These are phyloP conservation scores for Xylota segnis DNA, from an alignment of 2,888 invertebrate genomes.

Conservation along the genomic window DNA sequence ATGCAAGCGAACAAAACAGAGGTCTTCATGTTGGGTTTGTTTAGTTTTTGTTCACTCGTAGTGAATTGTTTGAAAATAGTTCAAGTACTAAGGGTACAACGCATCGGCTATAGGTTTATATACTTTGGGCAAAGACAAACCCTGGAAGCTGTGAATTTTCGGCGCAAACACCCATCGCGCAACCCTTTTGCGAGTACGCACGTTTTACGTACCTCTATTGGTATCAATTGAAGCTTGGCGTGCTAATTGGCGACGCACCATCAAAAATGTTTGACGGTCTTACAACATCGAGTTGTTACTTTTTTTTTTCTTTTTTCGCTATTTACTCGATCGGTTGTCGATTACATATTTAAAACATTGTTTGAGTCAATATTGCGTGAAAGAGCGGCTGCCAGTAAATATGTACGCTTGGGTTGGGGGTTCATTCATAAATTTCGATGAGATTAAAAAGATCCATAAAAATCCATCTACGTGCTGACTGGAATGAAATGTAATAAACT, in stretches of 20 bases:
- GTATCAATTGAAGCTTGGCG: conserved; percentile 12
- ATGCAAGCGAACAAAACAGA: conserved; percentile 66
- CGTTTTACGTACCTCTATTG: conserved; percentile 12
- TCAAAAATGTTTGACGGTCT: not conserved
- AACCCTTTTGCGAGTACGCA: conserved; percentile 26
- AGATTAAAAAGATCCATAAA: not conserved
- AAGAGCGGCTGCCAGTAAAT: not conserved
- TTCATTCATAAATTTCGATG: conserved; percentile 10
- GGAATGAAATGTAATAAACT: not conserved
- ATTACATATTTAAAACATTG: not conserved
- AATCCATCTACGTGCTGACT: not conserved
- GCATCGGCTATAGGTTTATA: conserved; percentile 20
- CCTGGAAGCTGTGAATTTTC: conserved; percentile 18
- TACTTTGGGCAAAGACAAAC: conserved; percentile 14
- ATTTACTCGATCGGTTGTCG: not conserved
- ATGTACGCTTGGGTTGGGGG: too few species aligned
- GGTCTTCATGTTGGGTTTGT: conserved; percentile 8
- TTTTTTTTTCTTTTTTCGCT: conserved; percentile 1
- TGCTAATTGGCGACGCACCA: conserved; percentile 17
- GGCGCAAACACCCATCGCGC: conserved; percentile 22
- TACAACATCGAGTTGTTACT: conserved; percentile 33
- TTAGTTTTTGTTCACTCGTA: not conserved
- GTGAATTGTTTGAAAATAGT: not conserved
- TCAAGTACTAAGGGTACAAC: conserved; percentile 24
- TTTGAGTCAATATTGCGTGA: conserved; percentile 9